Base-by-base conservation (phyloP, 2,888 invertebrate genomes). In the Esperia sulphurella region DNA sequence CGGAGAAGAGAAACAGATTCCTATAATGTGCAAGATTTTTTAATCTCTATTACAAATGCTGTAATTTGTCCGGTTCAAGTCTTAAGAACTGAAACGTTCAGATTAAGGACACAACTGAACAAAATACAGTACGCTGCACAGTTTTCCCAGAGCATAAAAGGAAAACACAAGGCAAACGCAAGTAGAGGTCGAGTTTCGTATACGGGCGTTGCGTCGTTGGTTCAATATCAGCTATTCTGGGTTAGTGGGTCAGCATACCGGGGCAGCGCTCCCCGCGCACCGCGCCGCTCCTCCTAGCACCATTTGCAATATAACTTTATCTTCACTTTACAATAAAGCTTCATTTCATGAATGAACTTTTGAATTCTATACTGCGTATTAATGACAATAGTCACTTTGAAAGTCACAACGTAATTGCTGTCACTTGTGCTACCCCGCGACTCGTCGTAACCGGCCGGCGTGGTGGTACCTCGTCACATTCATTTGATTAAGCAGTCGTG, bases 161-260 rank as follows among this genome's bases (percentile, higher is more conserved):
- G 59, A 56, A 70, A 75, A 75, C 61, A 65, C 58, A 63, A 73
- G 75, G 71, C 79, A 83, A 83, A 79, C 71, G 75, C 68, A 74
- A 83, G 79, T 83, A 71, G 86, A 84, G 87, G 87, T 82, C 79
- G 82, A 65, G 72, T 82, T 83, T 81, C 75, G 82, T 79, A 83
- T 79, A 77, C 79, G 80, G 78, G 79, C 74, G 70, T 73, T 77
- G 79, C 79, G 81, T 80, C 76, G 78, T 70, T 68, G 87, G 88
- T 88, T 88, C 88, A 88, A 88, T 88, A 89, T 86, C 87, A 86
- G 77, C 75, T 69, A 75, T 85, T 83, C 83, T 89, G 79, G 88
- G 89, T 87, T 79, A 89, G 88, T 89, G 83, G 87, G 88, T 79
- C 88, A 88, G 73, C 74, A 70, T 81, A 88, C 75, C 84, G 68